phyloP scores from a whole-genome alignment of 2,797 vertebrate species.

The Tenualosa ilisha region DNA sequence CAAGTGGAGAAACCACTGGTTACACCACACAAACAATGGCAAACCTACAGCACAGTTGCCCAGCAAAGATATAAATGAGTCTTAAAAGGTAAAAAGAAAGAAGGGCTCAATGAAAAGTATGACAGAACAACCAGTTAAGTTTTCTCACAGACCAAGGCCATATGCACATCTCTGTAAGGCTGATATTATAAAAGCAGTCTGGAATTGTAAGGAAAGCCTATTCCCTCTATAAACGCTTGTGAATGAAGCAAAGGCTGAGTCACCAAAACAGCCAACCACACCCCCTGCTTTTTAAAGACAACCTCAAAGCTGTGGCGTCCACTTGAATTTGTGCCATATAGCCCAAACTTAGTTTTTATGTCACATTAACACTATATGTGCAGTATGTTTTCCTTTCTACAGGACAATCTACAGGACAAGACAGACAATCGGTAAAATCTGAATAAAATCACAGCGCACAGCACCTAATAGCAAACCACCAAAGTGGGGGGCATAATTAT shows the following conservation, averaged over 20 bases:
- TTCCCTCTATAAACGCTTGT: background rate
- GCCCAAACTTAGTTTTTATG: background rate
- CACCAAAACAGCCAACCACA: slow-evolving; percentile 4
- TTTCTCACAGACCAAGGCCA: background rate
- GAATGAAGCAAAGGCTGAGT: background rate
- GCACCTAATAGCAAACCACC: too few species aligned
- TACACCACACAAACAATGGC: background rate
- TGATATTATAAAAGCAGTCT: background rate
- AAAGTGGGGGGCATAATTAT: background rate
- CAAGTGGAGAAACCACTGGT: background rate
- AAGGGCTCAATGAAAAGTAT: background rate
- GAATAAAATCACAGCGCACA: background rate
- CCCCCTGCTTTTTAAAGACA: background rate
- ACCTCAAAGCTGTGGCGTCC: background rate
- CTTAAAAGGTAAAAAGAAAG: background rate
- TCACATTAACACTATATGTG: background rate
- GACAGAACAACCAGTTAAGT: background rate
- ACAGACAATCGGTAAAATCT: background rate
- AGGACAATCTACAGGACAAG: background rate
- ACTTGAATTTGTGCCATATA: background rate
- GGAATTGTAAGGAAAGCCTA: background rate
- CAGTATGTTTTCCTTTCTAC: background rate
- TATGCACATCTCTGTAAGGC: background rate
- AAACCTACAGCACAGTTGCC: background rate
- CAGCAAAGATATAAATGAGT: background rate